Conservation (phyloP, 2,113 vertebrate genomes). For the Kryptolebias marmoratus region DNA sequence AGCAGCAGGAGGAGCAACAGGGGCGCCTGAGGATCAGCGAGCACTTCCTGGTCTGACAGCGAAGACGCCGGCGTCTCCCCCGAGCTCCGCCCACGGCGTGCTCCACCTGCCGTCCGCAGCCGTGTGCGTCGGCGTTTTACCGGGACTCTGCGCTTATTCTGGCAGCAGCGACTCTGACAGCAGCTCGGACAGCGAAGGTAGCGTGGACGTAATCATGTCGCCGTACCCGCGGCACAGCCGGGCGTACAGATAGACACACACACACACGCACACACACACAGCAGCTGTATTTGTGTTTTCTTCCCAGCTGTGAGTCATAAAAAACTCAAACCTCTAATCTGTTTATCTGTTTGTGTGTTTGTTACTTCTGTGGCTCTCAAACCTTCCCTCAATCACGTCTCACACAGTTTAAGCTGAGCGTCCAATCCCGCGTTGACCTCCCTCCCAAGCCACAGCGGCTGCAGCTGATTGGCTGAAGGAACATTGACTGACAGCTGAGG, state of each 20-base stretch:
- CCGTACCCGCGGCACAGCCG: conserved; percentile 69
- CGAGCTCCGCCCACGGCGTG: conserved; percentile 66
- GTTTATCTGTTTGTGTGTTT: conserved; percentile 41
- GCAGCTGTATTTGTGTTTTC: conserved; percentile 39
- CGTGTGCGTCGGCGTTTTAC: conserved; percentile 94
- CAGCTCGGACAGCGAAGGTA: conserved; percentile 97
- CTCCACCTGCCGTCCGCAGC: conserved; percentile 92
- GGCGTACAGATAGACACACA: conserved; percentile 78
- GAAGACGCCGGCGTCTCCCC: conserved; percentile 37
- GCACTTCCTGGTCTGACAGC: conserved; percentile 27
- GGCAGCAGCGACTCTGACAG: conserved; percentile 98
- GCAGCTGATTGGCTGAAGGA: conserved; percentile 76
- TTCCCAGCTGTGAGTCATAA: conserved; percentile 58
- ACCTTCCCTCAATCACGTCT: conserved; percentile 76
- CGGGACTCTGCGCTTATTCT: conserved; percentile 92
- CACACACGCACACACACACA: conserved; percentile 5
- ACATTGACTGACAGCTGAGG: conserved; percentile 78
- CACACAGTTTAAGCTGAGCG: conserved; percentile 80
- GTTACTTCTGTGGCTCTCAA: conserved; percentile 63
- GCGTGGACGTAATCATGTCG: conserved; percentile 87
- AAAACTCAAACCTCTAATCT: conserved; percentile 40
- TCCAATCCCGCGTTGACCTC: conserved; percentile 73
- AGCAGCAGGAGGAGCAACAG: conserved; percentile 44
- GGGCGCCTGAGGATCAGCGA: conserved; percentile 32
- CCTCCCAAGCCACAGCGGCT: conserved; percentile 65